Evolutionary conservation across 2,113 vertebrate species (phyloP).

Genomic region (Procavia capensis): DNA sequence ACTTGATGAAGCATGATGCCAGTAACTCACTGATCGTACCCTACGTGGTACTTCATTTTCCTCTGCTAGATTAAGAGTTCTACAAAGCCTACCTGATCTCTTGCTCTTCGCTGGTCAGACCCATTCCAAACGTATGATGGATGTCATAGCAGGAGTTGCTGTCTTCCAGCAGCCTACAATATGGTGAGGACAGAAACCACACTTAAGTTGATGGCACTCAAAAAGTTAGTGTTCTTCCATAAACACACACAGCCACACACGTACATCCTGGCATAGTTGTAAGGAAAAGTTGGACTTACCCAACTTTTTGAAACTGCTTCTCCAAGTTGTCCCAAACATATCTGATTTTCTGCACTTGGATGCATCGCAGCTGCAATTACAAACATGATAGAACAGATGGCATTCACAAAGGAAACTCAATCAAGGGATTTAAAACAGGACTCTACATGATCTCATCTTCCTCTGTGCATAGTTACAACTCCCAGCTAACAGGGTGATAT

Average conservation of each 20-base stretch:
- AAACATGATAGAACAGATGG: conserved; percentile 16
- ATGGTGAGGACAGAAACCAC: not conserved
- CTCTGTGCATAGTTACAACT: not conserved
- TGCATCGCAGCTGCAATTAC: conserved; percentile 81
- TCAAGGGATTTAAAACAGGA: not conserved
- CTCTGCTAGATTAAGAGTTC: not conserved
- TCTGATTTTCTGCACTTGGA: conserved; percentile 87
- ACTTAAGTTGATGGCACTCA: not conserved
- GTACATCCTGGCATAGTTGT: not conserved
- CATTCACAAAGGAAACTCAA: not conserved
- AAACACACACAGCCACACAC: too few species aligned
- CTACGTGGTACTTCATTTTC: not conserved
- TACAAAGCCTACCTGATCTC: conserved; percentile 79
- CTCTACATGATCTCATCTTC: not conserved
- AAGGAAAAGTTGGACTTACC: conserved; percentile 77
- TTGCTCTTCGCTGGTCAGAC: conserved; percentile 83
- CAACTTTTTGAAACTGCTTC: conserved; percentile 85
- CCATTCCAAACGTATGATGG: conserved; percentile 83
- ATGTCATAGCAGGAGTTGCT: conserved; percentile 82
- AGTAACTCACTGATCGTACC: not conserved
- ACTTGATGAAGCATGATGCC: not conserved
- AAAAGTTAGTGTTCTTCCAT: not conserved
- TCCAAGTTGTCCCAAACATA: conserved; percentile 84
- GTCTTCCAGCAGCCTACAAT: conserved; percentile 84
- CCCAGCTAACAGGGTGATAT: not conserved